Evolutionary conservation across 2,113 vertebrate species (phyloP).

Genomic region (Rhinoderma darwinii): DNA sequence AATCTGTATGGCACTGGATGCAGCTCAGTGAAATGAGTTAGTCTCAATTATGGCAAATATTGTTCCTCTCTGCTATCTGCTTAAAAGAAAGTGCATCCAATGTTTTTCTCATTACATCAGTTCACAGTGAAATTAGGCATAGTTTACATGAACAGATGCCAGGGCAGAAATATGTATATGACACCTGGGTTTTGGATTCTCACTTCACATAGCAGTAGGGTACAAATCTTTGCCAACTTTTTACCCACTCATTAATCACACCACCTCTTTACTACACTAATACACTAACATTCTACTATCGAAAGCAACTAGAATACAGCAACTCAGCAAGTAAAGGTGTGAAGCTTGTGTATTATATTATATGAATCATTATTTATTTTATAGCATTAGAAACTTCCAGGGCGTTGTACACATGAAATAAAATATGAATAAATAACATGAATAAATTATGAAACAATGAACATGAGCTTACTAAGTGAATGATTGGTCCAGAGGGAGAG

Average conservation of each 20-base stretch:
- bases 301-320: background rate
- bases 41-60: background rate
- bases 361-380: background rate
- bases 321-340: background rate
- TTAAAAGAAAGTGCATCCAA: background rate
- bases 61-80: background rate
- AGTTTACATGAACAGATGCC: slow-evolving; percentile 45
- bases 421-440: background rate
- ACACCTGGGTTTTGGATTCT: slow-evolving; percentile 51
- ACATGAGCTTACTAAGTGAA: no score
- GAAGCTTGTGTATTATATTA: background rate
- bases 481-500: no score
- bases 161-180: slow-evolving; percentile 46
- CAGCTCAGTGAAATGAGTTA: slow-evolving; percentile 8
- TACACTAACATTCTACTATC: slow-evolving; percentile 16
- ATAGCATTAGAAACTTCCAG: background rate
- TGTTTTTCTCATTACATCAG: slow-evolving; percentile 46
- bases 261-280: slow-evolving; percentile 19
- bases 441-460: no score
- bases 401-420: background rate
- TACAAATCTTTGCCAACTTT: slow-evolving; percentile 27
- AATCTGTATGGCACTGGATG: background rate
- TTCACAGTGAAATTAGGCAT: slow-evolving; percentile 27
- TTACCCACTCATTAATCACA: slow-evolving; percentile 55
- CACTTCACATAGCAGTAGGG: slow-evolving; percentile 40